Percentiles rank a stretch among this genome's conserved stretches.
phyloP scores from a whole-genome alignment of 1,140 invertebrate genomes.

The Eupeodes corollae region DNA sequence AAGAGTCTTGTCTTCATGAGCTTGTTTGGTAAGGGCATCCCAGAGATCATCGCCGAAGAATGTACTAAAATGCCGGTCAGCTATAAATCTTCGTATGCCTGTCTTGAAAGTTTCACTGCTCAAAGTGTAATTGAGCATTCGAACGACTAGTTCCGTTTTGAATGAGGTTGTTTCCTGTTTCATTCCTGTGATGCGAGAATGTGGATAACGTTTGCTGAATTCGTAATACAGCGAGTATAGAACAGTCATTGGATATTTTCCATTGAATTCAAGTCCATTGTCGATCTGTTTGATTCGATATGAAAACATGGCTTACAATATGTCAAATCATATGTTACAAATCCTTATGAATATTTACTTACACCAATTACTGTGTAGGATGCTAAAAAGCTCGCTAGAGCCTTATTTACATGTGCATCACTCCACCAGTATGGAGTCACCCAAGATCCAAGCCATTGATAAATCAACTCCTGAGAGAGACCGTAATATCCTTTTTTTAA shows the following conservation, averaged over 20 bases:
- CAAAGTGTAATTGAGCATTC: slow-evolving; percentile 85
- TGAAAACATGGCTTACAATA: neutral
- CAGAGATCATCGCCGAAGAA: slow-evolving; percentile 75
- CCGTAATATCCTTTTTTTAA: slow-evolving; percentile 46
- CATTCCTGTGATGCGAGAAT: slow-evolving; percentile 58
- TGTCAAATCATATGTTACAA: neutral
- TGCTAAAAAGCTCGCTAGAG: slow-evolving; percentile 59
- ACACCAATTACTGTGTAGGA: slow-evolving; percentile 53
- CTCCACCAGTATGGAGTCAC: slow-evolving; percentile 60
- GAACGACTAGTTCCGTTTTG: slow-evolving; percentile 76
- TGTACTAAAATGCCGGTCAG: slow-evolving; percentile 54
- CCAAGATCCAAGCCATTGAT: slow-evolving; percentile 65
- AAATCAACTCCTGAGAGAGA: slow-evolving; percentile 52
- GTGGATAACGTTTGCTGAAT: slow-evolving; percentile 58
- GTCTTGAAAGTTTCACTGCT: slow-evolving; percentile 65
- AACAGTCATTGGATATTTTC: slow-evolving; percentile 63
- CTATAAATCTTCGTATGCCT: slow-evolving; percentile 60
- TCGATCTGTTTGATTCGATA: slow-evolving; percentile 43
- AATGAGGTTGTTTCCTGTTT: slow-evolving; percentile 56
- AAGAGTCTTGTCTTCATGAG: slow-evolving; percentile 45
- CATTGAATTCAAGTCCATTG: slow-evolving; percentile 53
- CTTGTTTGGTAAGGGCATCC: slow-evolving; percentile 58
- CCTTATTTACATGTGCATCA: slow-evolving; percentile 58
- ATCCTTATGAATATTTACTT: slow-evolving; percentile 12
- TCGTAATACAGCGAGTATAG: slow-evolving; percentile 64